These are phyloP conservation scores for Microchrysa polita DNA, from an alignment of 2,888 invertebrate species.

Conservation along the genomic window DNA sequence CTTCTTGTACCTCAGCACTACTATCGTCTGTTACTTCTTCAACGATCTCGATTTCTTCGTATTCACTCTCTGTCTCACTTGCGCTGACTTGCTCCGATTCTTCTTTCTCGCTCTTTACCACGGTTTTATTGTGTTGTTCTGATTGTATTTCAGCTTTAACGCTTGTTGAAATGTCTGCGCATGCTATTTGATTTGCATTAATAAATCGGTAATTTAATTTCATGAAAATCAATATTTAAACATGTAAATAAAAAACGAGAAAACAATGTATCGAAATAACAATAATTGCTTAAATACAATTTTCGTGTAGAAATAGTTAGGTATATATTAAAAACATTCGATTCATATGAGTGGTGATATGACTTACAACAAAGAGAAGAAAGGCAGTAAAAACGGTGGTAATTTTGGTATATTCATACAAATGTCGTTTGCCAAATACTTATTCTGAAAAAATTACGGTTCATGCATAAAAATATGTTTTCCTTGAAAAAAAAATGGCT, in stretches of 20 bases:
- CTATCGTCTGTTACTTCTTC: slow-evolving; percentile 45
- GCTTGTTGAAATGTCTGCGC: slow-evolving; percentile 67
- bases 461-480: too few relatives aligned
- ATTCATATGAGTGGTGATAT: slow-evolving; percentile 40
- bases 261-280: slow-evolving; percentile 21
- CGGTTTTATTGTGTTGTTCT: slow-evolving; percentile 42
- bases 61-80: slow-evolving; percentile 63
- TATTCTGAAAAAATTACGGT: too few relatives aligned
- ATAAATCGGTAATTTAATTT: slow-evolving; percentile 21
- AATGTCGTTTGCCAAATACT: too few relatives aligned
- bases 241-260: slow-evolving; percentile 15
- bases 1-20: slow-evolving; percentile 36
- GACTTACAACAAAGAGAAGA: slow-evolving; percentile 23
- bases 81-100: slow-evolving; percentile 18
- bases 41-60: slow-evolving; percentile 37
- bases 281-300: slow-evolving; percentile 3
- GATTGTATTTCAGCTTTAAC: slow-evolving; percentile 61
- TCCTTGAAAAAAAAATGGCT: too few relatives aligned
- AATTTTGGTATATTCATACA: slow-evolving; percentile 16
- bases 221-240: slow-evolving; percentile 15
- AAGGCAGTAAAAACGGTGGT: not conserved
- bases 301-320: not conserved
- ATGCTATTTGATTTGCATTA: slow-evolving; percentile 60
- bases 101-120: slow-evolving; percentile 24
- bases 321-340: slow-evolving; percentile 13